A percentile compares a stretch with the other conserved stretches of the same genome.
These are phyloP conservation scores for Griposia aprilina DNA, from an alignment of 2,888 invertebrate genomes.

Conservation along the genomic window DNA sequence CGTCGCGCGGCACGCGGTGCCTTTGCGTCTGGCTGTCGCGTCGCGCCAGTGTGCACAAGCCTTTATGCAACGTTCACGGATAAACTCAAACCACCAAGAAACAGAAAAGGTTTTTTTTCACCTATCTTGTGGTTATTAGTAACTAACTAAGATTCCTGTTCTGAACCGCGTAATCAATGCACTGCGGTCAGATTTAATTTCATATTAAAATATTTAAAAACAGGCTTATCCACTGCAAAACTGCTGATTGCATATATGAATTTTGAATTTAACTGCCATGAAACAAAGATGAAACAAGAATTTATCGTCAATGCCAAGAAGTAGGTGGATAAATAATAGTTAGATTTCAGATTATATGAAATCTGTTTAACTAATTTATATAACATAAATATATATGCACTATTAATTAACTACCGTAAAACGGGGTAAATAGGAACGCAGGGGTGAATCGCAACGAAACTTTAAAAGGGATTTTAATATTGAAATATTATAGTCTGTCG, in stretches of 20 bases:
- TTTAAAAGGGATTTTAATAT: too few species aligned
- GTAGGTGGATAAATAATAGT: background rate
- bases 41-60: too few species aligned
- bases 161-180: background rate
- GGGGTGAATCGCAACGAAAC: too few species aligned
- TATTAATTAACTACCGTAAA: background rate
- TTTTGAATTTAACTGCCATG: background rate
- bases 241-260: background rate
- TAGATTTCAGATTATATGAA: background rate
- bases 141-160: background rate
- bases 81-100: background rate
- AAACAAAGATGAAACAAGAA: background rate
- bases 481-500: too few species aligned
- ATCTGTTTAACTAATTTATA: constrained; percentile 3
- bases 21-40: too few species aligned
- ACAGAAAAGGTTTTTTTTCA: background rate
- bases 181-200: background rate
- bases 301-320: constrained; percentile 8
- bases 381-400: background rate
- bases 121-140: too few species aligned
- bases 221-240: background rate
- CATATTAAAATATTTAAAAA: background rate
- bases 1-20: too few species aligned
- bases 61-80: background rate
- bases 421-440: too few species aligned